phyloP scores from a whole-genome alignment of 2,888 invertebrate genomes.

The Ceriagrion tenellum region DNA sequence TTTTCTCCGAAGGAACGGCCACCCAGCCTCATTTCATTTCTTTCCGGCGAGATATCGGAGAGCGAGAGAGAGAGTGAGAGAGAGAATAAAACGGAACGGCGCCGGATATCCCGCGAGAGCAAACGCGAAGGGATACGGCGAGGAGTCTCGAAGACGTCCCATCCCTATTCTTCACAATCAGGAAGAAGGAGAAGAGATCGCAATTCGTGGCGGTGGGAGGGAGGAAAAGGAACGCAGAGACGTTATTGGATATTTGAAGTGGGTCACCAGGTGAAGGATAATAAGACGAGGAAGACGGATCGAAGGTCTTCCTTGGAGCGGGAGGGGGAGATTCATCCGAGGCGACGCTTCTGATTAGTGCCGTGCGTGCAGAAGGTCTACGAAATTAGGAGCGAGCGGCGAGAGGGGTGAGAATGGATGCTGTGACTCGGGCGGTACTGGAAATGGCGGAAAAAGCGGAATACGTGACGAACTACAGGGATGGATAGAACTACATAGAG shows the following conservation, averaged over 20 bases:
- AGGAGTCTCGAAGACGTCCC: background rate
- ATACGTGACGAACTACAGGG: background rate
- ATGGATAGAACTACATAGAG: background rate
- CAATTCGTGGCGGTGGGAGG: no score
- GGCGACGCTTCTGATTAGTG: background rate
- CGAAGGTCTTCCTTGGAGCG: background rate
- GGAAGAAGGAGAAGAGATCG: background rate
- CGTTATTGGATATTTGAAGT: slow-evolving; percentile 31
- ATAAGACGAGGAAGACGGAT: background rate
- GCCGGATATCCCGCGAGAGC: no score
- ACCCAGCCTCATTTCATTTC: no score
- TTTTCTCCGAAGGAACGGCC: background rate
- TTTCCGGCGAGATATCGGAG: background rate
- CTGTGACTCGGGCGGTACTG: background rate
- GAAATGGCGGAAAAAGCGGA: no score
- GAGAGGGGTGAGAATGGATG: background rate
- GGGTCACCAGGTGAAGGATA: slow-evolving; percentile 36
- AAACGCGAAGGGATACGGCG: background rate
- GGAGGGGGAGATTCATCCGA: background rate
- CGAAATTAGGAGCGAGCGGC: background rate
- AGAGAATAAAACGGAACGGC: no score
- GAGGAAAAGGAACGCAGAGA: background rate
- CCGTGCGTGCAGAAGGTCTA: background rate
- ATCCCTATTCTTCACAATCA: background rate
- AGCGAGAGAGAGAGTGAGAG: no score